phyloP scores from a whole-genome alignment of 1,140 invertebrate genomes.

The Zaprionus nigranus region DNA sequence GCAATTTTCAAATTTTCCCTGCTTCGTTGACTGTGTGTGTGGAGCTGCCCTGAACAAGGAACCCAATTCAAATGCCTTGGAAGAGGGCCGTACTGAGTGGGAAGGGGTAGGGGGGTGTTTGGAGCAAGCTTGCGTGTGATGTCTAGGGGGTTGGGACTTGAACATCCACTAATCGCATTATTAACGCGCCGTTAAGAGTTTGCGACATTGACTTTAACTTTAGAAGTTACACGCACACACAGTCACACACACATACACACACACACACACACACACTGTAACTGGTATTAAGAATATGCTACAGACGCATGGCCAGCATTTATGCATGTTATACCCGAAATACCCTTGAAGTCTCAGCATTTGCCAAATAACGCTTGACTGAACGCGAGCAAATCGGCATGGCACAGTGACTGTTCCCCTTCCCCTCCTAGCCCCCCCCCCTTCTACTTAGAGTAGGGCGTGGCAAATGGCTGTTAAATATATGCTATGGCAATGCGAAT shows the following conservation, averaged over 20 bases:
- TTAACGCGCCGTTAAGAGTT: conserved; percentile 78
- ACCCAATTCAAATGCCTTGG: conserved; percentile 53
- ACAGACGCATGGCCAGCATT: conserved; percentile 61
- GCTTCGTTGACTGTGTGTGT: conserved; percentile 26
- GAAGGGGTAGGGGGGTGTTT: conserved; percentile 21
- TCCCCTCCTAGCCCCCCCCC: background rate
- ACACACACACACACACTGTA: background rate
- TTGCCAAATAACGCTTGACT: conserved; percentile 68
- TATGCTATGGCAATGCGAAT: conserved; percentile 36
- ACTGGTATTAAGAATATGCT: conserved; percentile 66
- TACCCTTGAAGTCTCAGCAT: conserved; percentile 70
- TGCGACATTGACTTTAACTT: conserved; percentile 77
- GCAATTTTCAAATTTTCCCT: conserved; percentile 66
- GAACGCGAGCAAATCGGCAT: conserved; percentile 15
- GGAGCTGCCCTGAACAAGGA: conserved; percentile 11
- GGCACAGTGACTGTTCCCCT: background rate
- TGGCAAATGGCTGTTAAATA: conserved; percentile 22
- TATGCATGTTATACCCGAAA: conserved; percentile 68
- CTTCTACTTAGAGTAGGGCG: background rate
- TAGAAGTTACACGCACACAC: conserved; percentile 58
- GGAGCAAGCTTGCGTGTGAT: conserved; percentile 16
- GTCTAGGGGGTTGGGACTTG: conserved; percentile 35
- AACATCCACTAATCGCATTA: conserved; percentile 75
- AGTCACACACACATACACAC: conserved; percentile 12
- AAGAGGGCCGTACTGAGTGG: background rate